A percentile compares a stretch with the other conserved stretches of the same genome.
Evolutionary conservation across 2,888 invertebrate species (phyloP).

Genomic region (Galerucella nymphaeae): DNA sequence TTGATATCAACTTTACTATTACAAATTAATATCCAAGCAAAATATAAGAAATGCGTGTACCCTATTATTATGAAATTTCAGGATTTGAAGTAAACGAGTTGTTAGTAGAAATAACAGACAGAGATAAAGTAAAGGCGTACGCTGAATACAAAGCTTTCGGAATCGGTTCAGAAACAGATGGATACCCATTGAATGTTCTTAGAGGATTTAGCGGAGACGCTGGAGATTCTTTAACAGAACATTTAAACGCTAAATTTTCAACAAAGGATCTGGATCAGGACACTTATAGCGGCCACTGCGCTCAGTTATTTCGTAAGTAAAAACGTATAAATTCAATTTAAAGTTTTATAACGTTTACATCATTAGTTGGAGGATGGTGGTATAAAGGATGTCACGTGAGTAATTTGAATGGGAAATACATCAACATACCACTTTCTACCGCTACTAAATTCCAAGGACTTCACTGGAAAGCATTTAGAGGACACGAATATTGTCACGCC

Average conservation of each 20-base stretch:
- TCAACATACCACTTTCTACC: constrained; percentile 7
- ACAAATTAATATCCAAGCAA: too few species aligned
- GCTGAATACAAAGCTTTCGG: constrained; percentile 24
- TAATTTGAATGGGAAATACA: constrained; percentile 33
- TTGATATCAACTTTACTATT: too few species aligned
- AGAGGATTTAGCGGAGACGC: constrained; percentile 21
- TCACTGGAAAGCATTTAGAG: constrained; percentile 22
- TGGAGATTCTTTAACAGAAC: constrained; percentile 22
- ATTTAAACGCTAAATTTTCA: constrained; percentile 13
- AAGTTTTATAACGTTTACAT: background rate
- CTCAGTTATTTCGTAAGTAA: constrained; percentile 17
- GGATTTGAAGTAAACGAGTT: constrained; percentile 17
- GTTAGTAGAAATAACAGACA: constrained; percentile 26
- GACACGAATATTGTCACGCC: constrained; percentile 23
- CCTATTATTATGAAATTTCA: background rate
- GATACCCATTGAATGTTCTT: constrained; percentile 25
- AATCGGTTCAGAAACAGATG: constrained; percentile 20
- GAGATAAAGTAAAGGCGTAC: constrained; percentile 19
- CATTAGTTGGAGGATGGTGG: constrained; percentile 34
- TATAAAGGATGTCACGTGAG: constrained; percentile 27
- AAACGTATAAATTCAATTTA: background rate
- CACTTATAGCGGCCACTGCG: background rate
- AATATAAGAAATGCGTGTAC: too few species aligned
- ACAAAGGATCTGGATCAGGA: constrained; percentile 30
- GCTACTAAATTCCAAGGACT: constrained; percentile 18